phyloP scores from a whole-genome alignment of 2,888 invertebrate species.

The Agapetus fuscipes region DNA sequence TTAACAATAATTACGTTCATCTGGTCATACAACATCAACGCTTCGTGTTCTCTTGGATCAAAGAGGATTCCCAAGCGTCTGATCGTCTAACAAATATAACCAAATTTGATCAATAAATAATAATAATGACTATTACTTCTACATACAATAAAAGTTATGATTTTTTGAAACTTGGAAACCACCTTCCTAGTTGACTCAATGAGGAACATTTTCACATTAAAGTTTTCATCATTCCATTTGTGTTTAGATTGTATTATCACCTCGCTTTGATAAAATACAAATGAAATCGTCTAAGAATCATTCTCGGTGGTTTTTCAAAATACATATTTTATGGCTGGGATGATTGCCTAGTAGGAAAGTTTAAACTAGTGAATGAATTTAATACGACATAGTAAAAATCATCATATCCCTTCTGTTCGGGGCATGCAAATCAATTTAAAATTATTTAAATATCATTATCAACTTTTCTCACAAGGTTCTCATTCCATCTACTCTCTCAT shows the following conservation, averaged over 20 bases:
- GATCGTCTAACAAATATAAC: too few species aligned
- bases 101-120: constrained; percentile 12
- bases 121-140: constrained; percentile 8
- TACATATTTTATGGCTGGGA: constrained; percentile 7
- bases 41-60: too few species aligned
- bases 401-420: too few species aligned
- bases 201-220: constrained; percentile 6
- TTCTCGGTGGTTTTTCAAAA: constrained; percentile 5
- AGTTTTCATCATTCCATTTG: neutral
- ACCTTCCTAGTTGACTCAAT: neutral
- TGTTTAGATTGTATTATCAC: neutral
- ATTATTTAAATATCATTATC: too few species aligned
- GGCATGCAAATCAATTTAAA: too few species aligned
- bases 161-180: constrained; percentile 2
- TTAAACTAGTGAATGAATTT: neutral
- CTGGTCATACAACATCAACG: constrained; percentile 8
- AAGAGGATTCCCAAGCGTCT: too few species aligned
- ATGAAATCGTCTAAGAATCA: neutral
- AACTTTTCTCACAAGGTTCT: too few species aligned
- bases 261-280: neutral
- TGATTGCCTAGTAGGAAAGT: neutral
- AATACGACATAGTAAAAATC: neutral
- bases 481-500: constrained; percentile 12
- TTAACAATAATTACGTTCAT: constrained; percentile 12
- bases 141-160: neutral